phyloP scores from a whole-genome alignment of 2,797 vertebrate species.

The Chelidonichthys spinosus region DNA sequence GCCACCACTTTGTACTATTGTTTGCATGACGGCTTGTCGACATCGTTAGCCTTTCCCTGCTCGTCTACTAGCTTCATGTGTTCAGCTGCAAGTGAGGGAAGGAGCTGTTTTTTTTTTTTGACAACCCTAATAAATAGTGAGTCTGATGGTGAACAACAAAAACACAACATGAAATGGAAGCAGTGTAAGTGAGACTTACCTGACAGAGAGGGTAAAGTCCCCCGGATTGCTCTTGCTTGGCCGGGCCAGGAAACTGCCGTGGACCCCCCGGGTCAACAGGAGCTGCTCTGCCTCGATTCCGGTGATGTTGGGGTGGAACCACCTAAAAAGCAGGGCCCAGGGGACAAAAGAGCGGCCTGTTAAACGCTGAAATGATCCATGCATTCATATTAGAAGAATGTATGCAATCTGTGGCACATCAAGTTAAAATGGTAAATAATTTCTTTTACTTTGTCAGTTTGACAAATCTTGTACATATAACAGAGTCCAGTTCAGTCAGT shows the following conservation, averaged over 20 bases:
- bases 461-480: neutral
- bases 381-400: neutral
- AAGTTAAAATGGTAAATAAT: neutral
- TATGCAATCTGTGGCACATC: neutral
- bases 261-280: constrained; percentile 89
- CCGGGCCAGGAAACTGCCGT: constrained; percentile 91
- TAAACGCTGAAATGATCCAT: neutral
- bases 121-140: constrained; percentile 18
- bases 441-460: neutral
- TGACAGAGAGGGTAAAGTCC: constrained; percentile 92
- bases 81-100: too few relatives aligned
- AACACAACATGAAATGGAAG: neutral
- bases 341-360: neutral
- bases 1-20: too few relatives aligned
- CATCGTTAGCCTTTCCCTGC: too few relatives aligned
- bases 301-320: constrained; percentile 93
- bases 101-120: too few relatives aligned
- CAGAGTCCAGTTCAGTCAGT: neutral
- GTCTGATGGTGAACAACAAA: constrained; percentile 5
- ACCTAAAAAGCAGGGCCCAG: constrained; percentile 74
- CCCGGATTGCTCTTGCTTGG: constrained; percentile 94
- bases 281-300: constrained; percentile 91
- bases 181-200: constrained; percentile 70
- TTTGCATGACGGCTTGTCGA: too few relatives aligned
- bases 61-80: too few relatives aligned